phyloP scores from a whole-genome alignment of 2,797 vertebrate species.

The Rhabdomys pumilio region DNA sequence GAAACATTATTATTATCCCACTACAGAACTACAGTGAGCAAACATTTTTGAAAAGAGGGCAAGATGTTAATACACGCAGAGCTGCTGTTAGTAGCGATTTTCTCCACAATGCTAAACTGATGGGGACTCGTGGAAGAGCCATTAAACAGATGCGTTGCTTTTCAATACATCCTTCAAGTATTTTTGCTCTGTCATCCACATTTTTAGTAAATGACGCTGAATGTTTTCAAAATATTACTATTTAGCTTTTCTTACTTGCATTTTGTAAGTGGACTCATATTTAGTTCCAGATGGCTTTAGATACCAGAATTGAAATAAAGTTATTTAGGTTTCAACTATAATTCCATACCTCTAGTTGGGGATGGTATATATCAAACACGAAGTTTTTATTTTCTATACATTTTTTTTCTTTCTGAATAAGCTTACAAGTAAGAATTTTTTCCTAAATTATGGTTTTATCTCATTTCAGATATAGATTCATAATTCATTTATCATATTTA shows the following conservation, averaged over 20 bases:
- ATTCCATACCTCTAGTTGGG: conserved; percentile 80
- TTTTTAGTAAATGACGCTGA: conserved; percentile 87
- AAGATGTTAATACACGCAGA: conserved; percentile 85
- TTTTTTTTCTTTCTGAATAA: conserved; percentile 23
- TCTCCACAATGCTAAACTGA: conserved; percentile 84
- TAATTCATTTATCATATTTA: conserved; percentile 31
- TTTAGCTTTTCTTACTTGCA: conserved; percentile 86
- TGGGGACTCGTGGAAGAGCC: conserved; percentile 85
- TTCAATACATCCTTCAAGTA: conserved; percentile 85
- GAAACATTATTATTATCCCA: conserved; percentile 82
- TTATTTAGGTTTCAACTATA: conserved; percentile 85
- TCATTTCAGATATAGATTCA: conserved; percentile 55
- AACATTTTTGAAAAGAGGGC: conserved; percentile 82
- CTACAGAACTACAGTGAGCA: conserved; percentile 80
- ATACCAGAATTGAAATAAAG: conserved; percentile 86
- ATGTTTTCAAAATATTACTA: conserved; percentile 88
- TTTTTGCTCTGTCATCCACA: conserved; percentile 85
- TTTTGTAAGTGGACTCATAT: conserved; percentile 88
- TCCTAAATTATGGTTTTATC: conserved; percentile 54
- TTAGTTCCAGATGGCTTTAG: conserved; percentile 87
- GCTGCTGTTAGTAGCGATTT: conserved; percentile 84
- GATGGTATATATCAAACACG: conserved; percentile 71
- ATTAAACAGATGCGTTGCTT: conserved; percentile 86
- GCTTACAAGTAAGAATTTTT: conserved; percentile 70
- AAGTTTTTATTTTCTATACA: conserved; percentile 63